These are phyloP conservation scores for Thaleichthys pacificus DNA, from an alignment of 2,797 vertebrate species.

Conservation along the genomic window DNA sequence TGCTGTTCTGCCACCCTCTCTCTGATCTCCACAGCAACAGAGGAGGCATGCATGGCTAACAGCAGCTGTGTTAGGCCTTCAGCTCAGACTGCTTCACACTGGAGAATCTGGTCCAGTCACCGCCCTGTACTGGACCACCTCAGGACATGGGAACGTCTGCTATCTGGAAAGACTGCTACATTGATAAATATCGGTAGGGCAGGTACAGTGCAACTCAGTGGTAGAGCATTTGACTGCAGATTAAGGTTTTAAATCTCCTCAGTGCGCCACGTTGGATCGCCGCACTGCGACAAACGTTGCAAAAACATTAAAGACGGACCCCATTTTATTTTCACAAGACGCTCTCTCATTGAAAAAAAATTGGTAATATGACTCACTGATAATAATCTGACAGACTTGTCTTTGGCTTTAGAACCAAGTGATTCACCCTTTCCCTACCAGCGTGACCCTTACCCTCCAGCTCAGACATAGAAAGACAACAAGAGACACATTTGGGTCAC, in stretches of 20 bases:
- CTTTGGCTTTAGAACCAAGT: no score
- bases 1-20: constrained; percentile 63
- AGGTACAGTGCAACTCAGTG: no score
- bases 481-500: background rate
- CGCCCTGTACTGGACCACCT: background rate
- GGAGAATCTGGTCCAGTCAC: background rate
- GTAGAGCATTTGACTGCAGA: background rate
- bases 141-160: background rate
- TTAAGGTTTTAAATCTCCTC: background rate
- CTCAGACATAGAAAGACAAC: background rate
- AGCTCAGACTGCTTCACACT: constrained; percentile 65
- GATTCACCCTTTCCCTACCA: no score
- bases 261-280: background rate
- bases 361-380: no score
- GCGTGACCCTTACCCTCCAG: background rate
- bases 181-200: background rate
- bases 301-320: background rate
- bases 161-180: background rate
- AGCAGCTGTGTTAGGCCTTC: constrained; percentile 81
- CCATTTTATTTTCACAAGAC: background rate
- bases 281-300: background rate
- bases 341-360: background rate
- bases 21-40: constrained; percentile 79
- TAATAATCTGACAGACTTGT: no score
- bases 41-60: constrained; percentile 86